Percentiles rank a stretch among this genome's conserved stretches.
These are phyloP conservation scores for Lamproptera curius DNA, from an alignment of 2,888 invertebrate species.

Conservation along the genomic window DNA sequence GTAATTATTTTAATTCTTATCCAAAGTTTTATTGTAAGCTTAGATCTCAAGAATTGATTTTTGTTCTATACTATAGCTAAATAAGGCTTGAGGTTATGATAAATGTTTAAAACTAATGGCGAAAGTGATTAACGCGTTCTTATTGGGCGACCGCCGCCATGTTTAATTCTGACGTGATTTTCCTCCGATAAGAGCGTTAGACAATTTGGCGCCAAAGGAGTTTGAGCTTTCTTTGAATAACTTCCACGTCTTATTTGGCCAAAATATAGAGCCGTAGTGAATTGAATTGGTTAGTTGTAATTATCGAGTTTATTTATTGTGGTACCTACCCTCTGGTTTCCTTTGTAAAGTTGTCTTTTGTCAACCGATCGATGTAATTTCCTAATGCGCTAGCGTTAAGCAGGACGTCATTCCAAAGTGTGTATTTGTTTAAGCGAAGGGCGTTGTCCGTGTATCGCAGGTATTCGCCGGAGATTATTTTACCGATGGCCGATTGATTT, in stretches of 20 bases:
- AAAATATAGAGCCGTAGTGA: constrained; percentile 52
- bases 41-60: constrained; percentile 74
- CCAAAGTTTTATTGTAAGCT: constrained; percentile 76
- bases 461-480: constrained; percentile 53
- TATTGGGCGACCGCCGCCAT: too few relatives aligned
- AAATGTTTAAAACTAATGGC: too few relatives aligned
- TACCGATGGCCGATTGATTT: constrained; percentile 45
- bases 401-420: constrained; percentile 73
- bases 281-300: constrained; percentile 55
- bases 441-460: constrained; percentile 45
- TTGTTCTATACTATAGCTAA: too few relatives aligned
- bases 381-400: constrained; percentile 47
- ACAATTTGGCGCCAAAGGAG: too few relatives aligned
- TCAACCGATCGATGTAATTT: constrained; percentile 28
- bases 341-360: constrained; percentile 65
- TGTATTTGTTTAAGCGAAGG: constrained; percentile 45
- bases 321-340: constrained; percentile 44
- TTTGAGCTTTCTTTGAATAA: too few relatives aligned
- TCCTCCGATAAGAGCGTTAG: too few relatives aligned
- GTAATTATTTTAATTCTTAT: constrained; percentile 69
- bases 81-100: too few relatives aligned
- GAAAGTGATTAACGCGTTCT: too few relatives aligned
- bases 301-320: constrained; percentile 72
- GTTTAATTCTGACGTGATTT: too few relatives aligned
- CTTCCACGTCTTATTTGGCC: too few relatives aligned